Conservation (phyloP, 2,113 vertebrate species). For the Paramormyrops kingsleyae region DNA sequence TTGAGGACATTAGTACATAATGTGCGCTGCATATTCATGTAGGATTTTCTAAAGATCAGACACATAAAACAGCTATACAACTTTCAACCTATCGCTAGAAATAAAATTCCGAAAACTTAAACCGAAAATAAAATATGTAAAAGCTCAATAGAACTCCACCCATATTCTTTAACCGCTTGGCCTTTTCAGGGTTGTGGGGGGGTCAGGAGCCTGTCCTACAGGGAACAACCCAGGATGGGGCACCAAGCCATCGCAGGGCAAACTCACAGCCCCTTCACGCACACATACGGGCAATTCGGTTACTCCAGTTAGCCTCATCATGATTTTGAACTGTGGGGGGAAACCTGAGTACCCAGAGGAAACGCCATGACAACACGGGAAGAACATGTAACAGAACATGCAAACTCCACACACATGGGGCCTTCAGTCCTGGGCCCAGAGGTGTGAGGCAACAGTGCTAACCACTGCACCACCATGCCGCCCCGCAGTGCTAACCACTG, state of each 20-base stretch:
- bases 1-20: background rate
- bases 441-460: background rate
- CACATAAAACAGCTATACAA: background rate
- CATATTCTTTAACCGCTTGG: background rate
- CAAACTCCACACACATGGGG: background rate
- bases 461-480: background rate
- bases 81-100: background rate
- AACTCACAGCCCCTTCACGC: background rate
- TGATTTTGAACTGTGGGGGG: background rate
- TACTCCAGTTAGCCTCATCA: background rate
- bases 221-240: no score
- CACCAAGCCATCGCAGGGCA: no score
- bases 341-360: background rate
- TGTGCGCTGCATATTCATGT: background rate
- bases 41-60: background rate
- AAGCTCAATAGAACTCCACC: background rate
- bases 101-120: background rate
- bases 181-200: background rate
- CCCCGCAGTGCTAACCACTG: background rate
- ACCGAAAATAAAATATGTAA: background rate
- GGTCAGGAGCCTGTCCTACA: no score
- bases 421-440: background rate
- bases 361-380: background rate
- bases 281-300: background rate
- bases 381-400: background rate